Percentiles rank a stretch among this genome's conserved stretches.
Evolutionary conservation across 2,113 vertebrate species (phyloP).

Genomic region (Ciconia stormi): DNA sequence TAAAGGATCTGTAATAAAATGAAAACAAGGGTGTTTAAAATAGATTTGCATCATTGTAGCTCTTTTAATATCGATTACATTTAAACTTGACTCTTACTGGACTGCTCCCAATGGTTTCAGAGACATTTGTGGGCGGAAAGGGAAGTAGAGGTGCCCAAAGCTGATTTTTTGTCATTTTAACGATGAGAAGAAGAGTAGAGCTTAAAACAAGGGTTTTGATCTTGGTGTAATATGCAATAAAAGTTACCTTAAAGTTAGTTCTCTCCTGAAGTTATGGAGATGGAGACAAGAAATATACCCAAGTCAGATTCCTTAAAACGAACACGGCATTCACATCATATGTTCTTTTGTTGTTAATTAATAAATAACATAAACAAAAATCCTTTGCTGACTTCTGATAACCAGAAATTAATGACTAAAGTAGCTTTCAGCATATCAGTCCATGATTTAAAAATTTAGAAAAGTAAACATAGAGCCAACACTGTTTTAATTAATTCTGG

Average conservation of each 20-base stretch:
- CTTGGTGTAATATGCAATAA: background rate
- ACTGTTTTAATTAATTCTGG: background rate
- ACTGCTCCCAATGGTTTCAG: background rate
- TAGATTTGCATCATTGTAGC: background rate
- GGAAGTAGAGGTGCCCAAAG: background rate
- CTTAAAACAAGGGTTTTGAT: background rate
- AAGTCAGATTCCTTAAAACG: background rate
- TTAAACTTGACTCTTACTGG: background rate
- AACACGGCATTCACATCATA: fast-evolving
- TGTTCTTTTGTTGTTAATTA: background rate
- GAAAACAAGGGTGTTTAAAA: background rate
- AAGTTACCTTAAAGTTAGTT: background rate
- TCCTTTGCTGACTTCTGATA: background rate
- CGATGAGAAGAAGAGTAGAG: background rate
- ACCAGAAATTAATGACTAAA: background rate
- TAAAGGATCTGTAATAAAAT: background rate
- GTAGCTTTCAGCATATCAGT: background rate
- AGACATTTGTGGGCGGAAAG: fast-evolving
- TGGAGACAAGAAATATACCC: background rate
- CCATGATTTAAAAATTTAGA: background rate
- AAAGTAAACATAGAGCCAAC: background rate
- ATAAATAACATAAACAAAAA: background rate
- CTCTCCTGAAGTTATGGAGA: background rate
- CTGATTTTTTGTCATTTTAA: background rate
- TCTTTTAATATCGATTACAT: background rate